These are phyloP conservation scores for Hippopotamus amphibius DNA, from an alignment of 2,113 vertebrate species.

Conservation along the genomic window DNA sequence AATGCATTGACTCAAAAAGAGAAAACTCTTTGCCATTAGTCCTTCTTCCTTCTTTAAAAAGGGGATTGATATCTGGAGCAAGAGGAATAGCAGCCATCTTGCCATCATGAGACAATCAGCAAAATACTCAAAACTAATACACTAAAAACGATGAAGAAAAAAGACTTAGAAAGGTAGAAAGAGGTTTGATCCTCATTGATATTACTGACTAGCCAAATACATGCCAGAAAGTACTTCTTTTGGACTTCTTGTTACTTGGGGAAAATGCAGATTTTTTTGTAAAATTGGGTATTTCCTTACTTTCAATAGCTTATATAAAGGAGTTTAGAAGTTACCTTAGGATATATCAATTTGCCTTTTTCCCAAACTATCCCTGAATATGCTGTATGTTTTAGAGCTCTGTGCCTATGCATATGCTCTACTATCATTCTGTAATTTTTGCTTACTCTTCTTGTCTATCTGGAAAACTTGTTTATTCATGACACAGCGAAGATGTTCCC, in stretches of 20 bases:
- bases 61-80: background rate
- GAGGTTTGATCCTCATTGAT: background rate
- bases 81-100: background rate
- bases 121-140: background rate
- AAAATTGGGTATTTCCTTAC: background rate
- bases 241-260: background rate
- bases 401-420: background rate
- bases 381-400: background rate
- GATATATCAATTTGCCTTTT: background rate
- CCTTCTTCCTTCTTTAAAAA: background rate
- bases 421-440: background rate
- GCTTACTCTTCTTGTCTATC: background rate
- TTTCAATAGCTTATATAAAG: background rate
- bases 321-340: background rate
- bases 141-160: background rate
- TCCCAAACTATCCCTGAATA: background rate
- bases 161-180: background rate
- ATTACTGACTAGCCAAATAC: background rate
- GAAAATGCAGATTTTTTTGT: background rate
- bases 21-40: background rate
- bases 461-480: background rate
- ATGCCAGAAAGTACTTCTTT: background rate
- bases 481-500: background rate
- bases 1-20: background rate
- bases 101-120: background rate